A percentile compares a stretch with the other conserved stretches of the same genome.
phyloP scores from a whole-genome alignment of 2,797 vertebrate species.

The Sebastes ruberrimus region DNA sequence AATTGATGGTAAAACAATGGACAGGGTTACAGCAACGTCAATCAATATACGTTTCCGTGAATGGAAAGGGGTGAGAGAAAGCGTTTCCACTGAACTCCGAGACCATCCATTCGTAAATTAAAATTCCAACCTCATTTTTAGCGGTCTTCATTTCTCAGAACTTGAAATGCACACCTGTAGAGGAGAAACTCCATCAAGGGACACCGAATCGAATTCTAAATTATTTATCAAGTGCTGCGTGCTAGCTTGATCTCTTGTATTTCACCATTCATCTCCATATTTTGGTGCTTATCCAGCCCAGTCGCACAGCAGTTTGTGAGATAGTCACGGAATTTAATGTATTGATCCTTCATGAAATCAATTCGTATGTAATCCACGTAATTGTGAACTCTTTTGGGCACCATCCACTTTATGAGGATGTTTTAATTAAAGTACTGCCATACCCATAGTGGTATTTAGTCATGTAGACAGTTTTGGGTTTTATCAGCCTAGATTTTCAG shows the following conservation, averaged over 20 bases:
- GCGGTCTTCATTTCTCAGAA: slow-evolving; percentile 20
- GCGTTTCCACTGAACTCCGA: slow-evolving; percentile 63
- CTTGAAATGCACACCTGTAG: slow-evolving; percentile 57
- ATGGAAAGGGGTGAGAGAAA: slow-evolving; percentile 52
- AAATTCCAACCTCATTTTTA: slow-evolving; percentile 50
- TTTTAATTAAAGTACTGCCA: not conserved
- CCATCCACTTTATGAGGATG: not conserved
- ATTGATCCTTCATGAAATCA: too few relatives aligned
- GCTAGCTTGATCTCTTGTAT: not conserved
- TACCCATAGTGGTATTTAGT: too few relatives aligned
- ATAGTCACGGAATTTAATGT: too few relatives aligned
- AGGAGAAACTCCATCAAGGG: slow-evolving; percentile 40
- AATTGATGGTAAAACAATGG: slow-evolving; percentile 74
- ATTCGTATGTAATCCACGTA: too few relatives aligned
- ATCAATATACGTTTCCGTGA: slow-evolving; percentile 53
- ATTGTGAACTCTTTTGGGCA: not conserved
- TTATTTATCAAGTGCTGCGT: slow-evolving; percentile 33
- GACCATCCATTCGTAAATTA: slow-evolving; percentile 65
- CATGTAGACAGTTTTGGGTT: not conserved
- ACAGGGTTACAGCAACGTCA: slow-evolving; percentile 18
- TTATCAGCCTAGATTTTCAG: not conserved
- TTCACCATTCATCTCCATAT: not conserved
- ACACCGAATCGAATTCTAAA: slow-evolving; percentile 24
- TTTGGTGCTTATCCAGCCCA: not conserved
- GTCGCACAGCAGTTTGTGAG: too few relatives aligned